These are phyloP conservation scores for Macrophya annulata DNA, from an alignment of 2,888 invertebrate genomes.

Conservation along the genomic window DNA sequence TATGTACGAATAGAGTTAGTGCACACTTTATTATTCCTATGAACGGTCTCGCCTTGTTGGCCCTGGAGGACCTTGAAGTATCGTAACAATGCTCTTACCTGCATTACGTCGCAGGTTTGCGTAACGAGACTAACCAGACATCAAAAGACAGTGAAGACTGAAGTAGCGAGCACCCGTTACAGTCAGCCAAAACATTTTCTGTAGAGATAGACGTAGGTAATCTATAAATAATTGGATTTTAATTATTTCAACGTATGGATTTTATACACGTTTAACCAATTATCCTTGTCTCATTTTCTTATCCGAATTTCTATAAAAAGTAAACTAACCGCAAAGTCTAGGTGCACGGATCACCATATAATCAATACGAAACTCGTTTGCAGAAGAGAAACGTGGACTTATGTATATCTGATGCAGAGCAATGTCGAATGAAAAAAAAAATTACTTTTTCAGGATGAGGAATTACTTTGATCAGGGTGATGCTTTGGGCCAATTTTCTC, in stretches of 20 bases:
- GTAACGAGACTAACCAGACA: conserved; percentile 57
- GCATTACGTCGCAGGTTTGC: conserved; percentile 61
- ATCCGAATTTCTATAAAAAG: background rate
- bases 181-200: conserved; percentile 1
- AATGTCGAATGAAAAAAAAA: background rate
- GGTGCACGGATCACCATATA: background rate
- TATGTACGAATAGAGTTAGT: background rate
- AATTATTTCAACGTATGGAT: background rate
- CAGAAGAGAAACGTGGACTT: background rate
- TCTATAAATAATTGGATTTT: background rate
- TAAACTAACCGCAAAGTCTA: background rate
- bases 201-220: background rate
- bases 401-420: background rate
- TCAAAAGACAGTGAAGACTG: background rate
- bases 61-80: conserved; percentile 70
- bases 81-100: conserved; percentile 67
- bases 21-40: conserved; percentile 6
- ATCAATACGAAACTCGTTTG: background rate
- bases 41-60: conserved; percentile 60
- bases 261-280: background rate
- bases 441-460: background rate
- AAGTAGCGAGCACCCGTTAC: background rate
- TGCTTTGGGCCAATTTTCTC: background rate
- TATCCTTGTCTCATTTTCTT: background rate
- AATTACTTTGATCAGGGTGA: background rate